A percentile compares a stretch with the other conserved stretches of the same genome.
These are phyloP conservation scores for Drosophila tsacasi DNA, from an alignment of 1,140 invertebrate genomes.

Conservation along the genomic window DNA sequence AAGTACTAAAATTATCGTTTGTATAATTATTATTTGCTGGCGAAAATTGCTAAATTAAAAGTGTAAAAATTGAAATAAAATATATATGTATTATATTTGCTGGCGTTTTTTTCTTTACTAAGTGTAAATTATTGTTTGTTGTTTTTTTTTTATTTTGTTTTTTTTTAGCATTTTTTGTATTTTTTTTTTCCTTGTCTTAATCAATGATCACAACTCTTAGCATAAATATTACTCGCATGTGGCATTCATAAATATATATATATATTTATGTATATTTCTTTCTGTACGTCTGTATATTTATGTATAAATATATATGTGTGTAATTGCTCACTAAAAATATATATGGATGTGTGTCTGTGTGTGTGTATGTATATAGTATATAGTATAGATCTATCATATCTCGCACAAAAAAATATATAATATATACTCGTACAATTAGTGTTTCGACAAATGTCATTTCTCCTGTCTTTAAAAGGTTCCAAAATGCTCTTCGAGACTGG, in stretches of 20 bases:
- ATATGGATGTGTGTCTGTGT: constrained; percentile 31
- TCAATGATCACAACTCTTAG: constrained; percentile 85
- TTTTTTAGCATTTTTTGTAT: constrained; percentile 41
- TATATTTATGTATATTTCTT: constrained; percentile 49
- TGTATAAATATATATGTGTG: constrained; percentile 44
- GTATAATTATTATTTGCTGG: constrained; percentile 55
- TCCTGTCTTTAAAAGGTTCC: constrained; percentile 39
- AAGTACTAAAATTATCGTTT: constrained; percentile 31
- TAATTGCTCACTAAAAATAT: constrained; percentile 53
- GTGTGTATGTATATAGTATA: constrained; percentile 13
- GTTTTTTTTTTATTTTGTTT: constrained; percentile 28
- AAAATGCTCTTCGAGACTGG: constrained; percentile 13
- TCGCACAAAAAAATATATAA: constrained; percentile 50
- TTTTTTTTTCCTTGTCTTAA: constrained; percentile 73
- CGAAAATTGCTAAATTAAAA: constrained; percentile 64
- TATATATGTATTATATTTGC: constrained; percentile 51
- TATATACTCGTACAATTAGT: constrained; percentile 23
- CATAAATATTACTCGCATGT: constrained; percentile 82
- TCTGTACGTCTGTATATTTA: constrained; percentile 54
- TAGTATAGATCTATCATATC: constrained; percentile 51
- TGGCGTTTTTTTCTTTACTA: constrained; percentile 53
- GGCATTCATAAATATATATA: constrained; percentile 66
- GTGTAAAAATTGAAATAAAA: constrained; percentile 59
- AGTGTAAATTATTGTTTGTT: constrained; percentile 49
- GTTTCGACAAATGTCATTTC: constrained; percentile 35